Base-by-base conservation (phyloP, 2,888 invertebrate genomes). In the Cataglyphis rosenhaueri region DNA sequence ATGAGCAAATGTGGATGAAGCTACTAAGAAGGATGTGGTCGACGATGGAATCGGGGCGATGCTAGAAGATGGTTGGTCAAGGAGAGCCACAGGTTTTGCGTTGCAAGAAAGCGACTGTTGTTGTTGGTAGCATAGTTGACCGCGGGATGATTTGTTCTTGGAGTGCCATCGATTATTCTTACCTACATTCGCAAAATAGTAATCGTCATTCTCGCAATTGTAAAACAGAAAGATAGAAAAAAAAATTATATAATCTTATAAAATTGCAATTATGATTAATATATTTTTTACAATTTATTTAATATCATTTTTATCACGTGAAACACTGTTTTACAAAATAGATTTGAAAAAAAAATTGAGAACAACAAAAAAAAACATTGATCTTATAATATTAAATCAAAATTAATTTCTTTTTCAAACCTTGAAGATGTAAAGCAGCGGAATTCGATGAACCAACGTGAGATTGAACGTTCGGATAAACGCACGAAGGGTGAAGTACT, bases 111-210 rank as follows among this genome's bases (percentile, higher is more conserved):
- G 73, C 6, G 84, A 86, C 61, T 89, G 91, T 1, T 87, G 88
- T 21, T 89, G 90, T 10, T 89, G 90, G 73, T 86, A 91, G n/a
- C 88, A 84, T 73, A 89, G 90, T 4, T 91, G 92, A 29, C 84
- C 87, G 57, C 91, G 91, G 1, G 87, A 62, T 29, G 87, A 79
- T 68, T 92, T 93, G 85, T 81, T 90, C 88, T 93, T 93, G 21
- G 88, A 86, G 48, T 91, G 92, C 92, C 93, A 93, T 85, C 91
- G 91, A 38, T 86, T 87, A 65, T 79, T 86, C 89, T 93, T 93
- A 15, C 91, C 89, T 90, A 48, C 73, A 87, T 82, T 29, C 35
- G 32, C 73, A 38, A 32, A 21, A 29, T 32, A 84, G 84, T 83
- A 83, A 52, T 59, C 61, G 59, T 78, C 59, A 81, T 55, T 83